Percentiles rank a stretch among this genome's conserved stretches.
Conservation (phyloP, 2,888 invertebrate genomes). For the Tinea pellionella region DNA sequence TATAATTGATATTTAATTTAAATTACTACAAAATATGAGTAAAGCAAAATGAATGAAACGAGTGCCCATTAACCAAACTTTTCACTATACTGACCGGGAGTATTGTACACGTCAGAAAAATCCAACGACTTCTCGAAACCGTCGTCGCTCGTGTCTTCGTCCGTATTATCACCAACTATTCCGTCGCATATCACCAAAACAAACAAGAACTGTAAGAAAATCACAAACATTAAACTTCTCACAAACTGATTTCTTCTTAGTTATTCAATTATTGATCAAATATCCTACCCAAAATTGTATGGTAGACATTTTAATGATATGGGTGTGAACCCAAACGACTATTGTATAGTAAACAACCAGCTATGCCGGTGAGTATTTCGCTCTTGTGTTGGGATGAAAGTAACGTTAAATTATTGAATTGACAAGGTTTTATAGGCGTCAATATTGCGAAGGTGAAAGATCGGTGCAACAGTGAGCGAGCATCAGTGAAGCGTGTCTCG, state of each 20-base stretch:
- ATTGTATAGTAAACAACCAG: conserved; percentile 32
- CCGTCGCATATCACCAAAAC: conserved; percentile 51
- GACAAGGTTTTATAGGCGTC: conserved; percentile 68
- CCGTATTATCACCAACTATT: conserved; percentile 34
- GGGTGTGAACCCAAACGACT: conserved; percentile 53
- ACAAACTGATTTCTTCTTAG: conserved; percentile 13
- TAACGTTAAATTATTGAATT: conserved; percentile 61
- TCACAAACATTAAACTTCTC: conserved; percentile 15
- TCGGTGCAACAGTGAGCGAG: conserved; percentile 59
- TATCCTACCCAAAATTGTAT: conserved; percentile 51
- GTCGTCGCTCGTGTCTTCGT: conserved; percentile 26
- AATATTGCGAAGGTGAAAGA: conserved; percentile 68
- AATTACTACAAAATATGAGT: background rate
- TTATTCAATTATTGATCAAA: background rate
- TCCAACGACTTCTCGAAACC: conserved; percentile 67
- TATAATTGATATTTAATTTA: background rate
- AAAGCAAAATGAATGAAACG: background rate
- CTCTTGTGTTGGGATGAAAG: conserved; percentile 60
- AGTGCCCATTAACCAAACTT: background rate
- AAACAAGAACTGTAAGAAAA: conserved; percentile 45
- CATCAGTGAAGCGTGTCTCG: conserved; percentile 57
- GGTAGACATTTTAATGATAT: conserved; percentile 40
- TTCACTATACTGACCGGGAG: conserved; percentile 29
- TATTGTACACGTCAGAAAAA: conserved; percentile 64
- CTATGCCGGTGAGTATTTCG: conserved; percentile 49